Evolutionary conservation across 2,888 invertebrate genomes (phyloP), one percentile per base, ranked within the genome.

Genomic region (Ophion costatus): DNA sequence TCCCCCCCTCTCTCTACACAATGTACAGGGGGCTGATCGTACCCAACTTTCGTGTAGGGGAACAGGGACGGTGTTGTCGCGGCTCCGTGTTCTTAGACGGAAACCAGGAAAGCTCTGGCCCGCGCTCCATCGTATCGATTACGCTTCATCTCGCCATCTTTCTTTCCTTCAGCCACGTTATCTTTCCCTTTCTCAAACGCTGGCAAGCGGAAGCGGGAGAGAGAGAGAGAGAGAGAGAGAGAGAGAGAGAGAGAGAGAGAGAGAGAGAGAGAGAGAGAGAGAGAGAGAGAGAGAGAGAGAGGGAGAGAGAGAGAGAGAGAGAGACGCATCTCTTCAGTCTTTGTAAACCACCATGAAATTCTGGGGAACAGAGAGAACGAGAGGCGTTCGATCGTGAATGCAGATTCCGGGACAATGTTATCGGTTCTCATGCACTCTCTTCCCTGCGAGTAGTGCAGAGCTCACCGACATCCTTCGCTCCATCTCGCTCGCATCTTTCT

Each of bases 341-440:
- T 38, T 38, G 38, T 38, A 7, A 38, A 38, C 38, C 38, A 38
- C 38, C 9, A 57, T 33, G 64, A 29, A 71, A 57, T 33, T 76
- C 38, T 67, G 20, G 61, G 42, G 56, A 73, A 77, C 24, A 38
- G 45, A 83, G 61, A 66, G 76, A 67, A 67, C 45, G n/a, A 51
- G 61, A 77, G 67, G n/a, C 45, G 73, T 63, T 77, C 85, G 85
- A 85, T 85, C 74, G 80, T 77, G 82, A 77, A 57, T 76, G 76
- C 56, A 82, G 82, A 85, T 85, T 85, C 85, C 80, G 57, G 76
- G 56, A 85, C 82, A 85, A 85, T 85, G 85, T 85, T 85, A 85
- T 85, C 85, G 82, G 63, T 85, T 85, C 85, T 80, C 80, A 75
- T 80, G 67, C 76, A 77, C 80, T 82, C 80, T 69, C 70, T 59